phyloP scores from a whole-genome alignment of 2,797 vertebrate species.

The Lepidocolaptes lacrymiger region DNA sequence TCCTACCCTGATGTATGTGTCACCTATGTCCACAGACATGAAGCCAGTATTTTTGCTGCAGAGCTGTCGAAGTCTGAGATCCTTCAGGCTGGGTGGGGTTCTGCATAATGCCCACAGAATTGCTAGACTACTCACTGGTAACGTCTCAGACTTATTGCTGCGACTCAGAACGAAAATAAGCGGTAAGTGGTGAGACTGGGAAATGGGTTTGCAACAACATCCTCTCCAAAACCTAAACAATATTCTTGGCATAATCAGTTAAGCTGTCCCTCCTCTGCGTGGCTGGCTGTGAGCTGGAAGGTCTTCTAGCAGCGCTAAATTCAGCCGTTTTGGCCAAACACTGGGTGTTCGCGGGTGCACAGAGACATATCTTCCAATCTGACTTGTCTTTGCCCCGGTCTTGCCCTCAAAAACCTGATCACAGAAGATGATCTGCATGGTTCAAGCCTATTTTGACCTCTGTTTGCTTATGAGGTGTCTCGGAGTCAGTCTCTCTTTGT shows the following conservation, averaged over 20 bases:
- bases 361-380: background rate
- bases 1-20: background rate
- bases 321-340: background rate
- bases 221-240: conserved; percentile 57
- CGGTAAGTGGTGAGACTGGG: conserved; percentile 14
- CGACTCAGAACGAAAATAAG: conserved; percentile 51
- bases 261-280: background rate
- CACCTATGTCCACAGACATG: rapidly evolving
- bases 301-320: rapidly evolving
- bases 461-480: background rate
- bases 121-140: conserved; percentile 28
- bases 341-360: background rate
- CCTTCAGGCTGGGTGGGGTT: conserved; percentile 27
- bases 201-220: conserved; percentile 12
- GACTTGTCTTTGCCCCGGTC: background rate
- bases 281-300: background rate
- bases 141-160: background rate
- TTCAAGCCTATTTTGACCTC: background rate
- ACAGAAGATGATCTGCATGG: background rate
- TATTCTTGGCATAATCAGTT: conserved; percentile 12
- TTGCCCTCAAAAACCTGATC: background rate
- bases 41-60: background rate
- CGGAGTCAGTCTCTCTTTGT: background rate
- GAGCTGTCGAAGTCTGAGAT: background rate
- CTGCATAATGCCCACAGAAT: background rate